Evolutionary conservation across 1,140 invertebrate genomes (phyloP).

Genomic region (Gyrodactylus bullatarudis): DNA sequence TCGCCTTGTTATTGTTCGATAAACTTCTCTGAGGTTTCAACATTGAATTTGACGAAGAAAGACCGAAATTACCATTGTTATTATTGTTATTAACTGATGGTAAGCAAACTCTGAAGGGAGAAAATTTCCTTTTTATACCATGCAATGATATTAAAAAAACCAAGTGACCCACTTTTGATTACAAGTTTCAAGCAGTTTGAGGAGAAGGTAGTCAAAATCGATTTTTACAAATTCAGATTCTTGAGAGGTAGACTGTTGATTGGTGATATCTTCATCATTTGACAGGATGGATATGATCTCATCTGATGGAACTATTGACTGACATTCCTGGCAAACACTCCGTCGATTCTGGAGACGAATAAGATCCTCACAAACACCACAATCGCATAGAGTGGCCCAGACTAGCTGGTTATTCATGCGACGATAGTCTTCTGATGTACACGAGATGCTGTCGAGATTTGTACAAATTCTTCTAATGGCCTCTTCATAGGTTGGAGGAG

Average conservation of each 20-base stretch:
- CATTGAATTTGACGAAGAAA: too few relatives aligned
- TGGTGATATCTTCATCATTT: not conserved
- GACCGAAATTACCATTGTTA: too few relatives aligned
- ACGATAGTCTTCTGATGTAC: not conserved
- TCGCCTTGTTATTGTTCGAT: not conserved
- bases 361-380: not conserved
- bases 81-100: not conserved
- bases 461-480: not conserved
- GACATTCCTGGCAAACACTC: not conserved
- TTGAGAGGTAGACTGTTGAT: not conserved
- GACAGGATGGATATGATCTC: not conserved
- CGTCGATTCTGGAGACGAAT: not conserved
- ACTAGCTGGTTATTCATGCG: not conserved
- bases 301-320: not conserved
- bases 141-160: not conserved
- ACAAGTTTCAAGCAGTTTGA: not conserved
- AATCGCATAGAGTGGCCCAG: not conserved
- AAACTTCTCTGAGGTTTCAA: too few relatives aligned
- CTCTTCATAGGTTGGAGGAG: not conserved
- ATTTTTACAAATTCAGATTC: not conserved
- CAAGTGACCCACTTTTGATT: not conserved
- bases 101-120: not conserved
- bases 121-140: not conserved
- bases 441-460: not conserved
- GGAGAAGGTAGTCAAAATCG: not conserved